Percentiles rank a stretch among this genome's conserved stretches.
phyloP scores from a whole-genome alignment of 2,888 invertebrate species.

The Athrips mouffetella region DNA sequence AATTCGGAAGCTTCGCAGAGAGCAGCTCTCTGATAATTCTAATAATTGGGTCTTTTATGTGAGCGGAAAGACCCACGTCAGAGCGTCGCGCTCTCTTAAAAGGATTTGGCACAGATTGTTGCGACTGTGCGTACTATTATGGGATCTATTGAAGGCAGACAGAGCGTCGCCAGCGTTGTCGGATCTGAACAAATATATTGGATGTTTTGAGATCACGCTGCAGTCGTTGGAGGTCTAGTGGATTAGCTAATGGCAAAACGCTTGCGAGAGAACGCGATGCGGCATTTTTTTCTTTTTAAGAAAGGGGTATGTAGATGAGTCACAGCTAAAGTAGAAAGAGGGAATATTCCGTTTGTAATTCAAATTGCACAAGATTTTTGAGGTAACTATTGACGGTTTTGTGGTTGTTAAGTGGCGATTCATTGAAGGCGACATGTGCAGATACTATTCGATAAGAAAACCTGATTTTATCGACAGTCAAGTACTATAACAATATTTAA shows the following conservation, averaged over 20 bases:
- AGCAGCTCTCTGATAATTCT: constrained; percentile 49
- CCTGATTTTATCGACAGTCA: constrained; percentile 65
- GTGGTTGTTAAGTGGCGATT: too few relatives aligned
- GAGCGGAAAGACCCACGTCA: constrained; percentile 73
- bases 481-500: constrained; percentile 67
- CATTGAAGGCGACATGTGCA: constrained; percentile 31
- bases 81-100: constrained; percentile 53
- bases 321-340: background rate
- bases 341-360: background rate
- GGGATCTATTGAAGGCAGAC: constrained; percentile 52
- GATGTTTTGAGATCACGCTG: constrained; percentile 25
- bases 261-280: background rate
- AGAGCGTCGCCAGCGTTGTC: constrained; percentile 53
- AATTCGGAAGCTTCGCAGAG: constrained; percentile 65
- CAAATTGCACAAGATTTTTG: background rate
- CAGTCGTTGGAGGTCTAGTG: constrained; percentile 36
- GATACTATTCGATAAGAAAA: constrained; percentile 51
- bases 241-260: background rate
- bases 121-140: constrained; percentile 32
- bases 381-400: too few relatives aligned
- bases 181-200: constrained; percentile 13
- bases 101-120: constrained; percentile 58
- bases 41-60: constrained; percentile 70
- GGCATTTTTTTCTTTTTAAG: background rate
- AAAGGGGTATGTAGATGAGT: background rate